A percentile compares a stretch with the other conserved stretches of the same genome.
Conservation (phyloP, 2,113 vertebrate genomes). For the Microcebus murinus region DNA sequence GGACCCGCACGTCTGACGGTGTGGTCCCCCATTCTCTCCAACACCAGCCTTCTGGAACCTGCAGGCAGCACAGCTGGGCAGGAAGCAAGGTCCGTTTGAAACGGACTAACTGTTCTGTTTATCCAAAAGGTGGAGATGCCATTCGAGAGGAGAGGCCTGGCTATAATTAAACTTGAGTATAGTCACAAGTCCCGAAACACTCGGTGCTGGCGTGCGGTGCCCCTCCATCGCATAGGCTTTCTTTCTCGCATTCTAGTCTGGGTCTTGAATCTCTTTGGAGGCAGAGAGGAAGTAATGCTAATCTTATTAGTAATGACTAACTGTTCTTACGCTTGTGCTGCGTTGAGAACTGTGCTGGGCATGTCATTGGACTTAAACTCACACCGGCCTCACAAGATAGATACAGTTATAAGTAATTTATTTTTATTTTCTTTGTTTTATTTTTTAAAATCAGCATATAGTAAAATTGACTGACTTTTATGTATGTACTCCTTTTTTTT, state of each 20-base stretch:
- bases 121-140: neutral
- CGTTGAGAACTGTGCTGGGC: neutral
- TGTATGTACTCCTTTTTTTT: neutral
- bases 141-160: neutral
- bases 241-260: too few relatives aligned
- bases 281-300: neutral
- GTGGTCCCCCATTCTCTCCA: neutral
- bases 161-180: neutral
- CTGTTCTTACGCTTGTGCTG: accelerated
- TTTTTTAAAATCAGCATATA: neutral
- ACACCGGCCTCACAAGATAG: neutral
- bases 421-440: neutral
- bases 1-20: neutral
- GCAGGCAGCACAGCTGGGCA: neutral
- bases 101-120: neutral
- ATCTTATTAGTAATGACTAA: neutral
- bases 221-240: accelerated
- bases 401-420: neutral
- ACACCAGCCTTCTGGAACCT: neutral
- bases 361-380: neutral
- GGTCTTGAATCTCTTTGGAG: neutral
- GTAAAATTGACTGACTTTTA: neutral
- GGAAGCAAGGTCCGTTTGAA: neutral
- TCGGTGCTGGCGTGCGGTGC: accelerated
- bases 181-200: neutral